Percentiles rank a stretch among this genome's conserved stretches.
Evolutionary conservation across 2,888 invertebrate species (phyloP).

Genomic region (Sinohyriopsis cumingii): DNA sequence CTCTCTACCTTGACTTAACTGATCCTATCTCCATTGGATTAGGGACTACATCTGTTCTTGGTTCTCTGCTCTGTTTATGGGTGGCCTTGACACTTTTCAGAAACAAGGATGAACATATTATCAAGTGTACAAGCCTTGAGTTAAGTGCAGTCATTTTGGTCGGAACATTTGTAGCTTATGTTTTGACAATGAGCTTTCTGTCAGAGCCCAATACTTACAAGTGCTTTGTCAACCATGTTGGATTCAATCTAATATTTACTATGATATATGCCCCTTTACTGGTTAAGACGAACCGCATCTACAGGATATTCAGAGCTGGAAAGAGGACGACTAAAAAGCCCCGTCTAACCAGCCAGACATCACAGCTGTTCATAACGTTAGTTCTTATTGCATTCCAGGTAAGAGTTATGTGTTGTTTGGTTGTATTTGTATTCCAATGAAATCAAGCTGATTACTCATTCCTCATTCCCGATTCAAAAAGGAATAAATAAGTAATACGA

Average conservation of each 20-base stretch:
- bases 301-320: slow-evolving; percentile 61
- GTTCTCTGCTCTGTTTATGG: slow-evolving; percentile 33
- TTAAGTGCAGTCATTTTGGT: slow-evolving; percentile 60
- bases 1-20: slow-evolving; percentile 27
- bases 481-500: no score
- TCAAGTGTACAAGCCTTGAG: slow-evolving; percentile 65
- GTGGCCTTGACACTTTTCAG: slow-evolving; percentile 33
- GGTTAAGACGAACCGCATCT: slow-evolving; percentile 65
- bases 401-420: slow-evolving; percentile 8
- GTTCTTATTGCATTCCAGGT: slow-evolving; percentile 57
- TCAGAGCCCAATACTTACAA: slow-evolving; percentile 46
- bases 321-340: slow-evolving; percentile 52
- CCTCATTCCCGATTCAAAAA: no score
- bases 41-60: slow-evolving; percentile 31
- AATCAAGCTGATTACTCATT: no score
- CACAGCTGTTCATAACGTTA: slow-evolving; percentile 55
- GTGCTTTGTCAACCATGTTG: slow-evolving; percentile 59
- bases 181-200: slow-evolving; percentile 55
- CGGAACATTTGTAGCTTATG: slow-evolving; percentile 56
- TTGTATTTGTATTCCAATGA: neutral
- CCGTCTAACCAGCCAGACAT: slow-evolving; percentile 53
- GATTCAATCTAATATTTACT: slow-evolving; percentile 64
- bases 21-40: slow-evolving; percentile 41
- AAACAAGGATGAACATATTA: slow-evolving; percentile 56
- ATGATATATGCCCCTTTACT: slow-evolving; percentile 63